Base-by-base conservation (phyloP, 1,140 invertebrate genomes). In the Hydropsyche tenuis region DNA sequence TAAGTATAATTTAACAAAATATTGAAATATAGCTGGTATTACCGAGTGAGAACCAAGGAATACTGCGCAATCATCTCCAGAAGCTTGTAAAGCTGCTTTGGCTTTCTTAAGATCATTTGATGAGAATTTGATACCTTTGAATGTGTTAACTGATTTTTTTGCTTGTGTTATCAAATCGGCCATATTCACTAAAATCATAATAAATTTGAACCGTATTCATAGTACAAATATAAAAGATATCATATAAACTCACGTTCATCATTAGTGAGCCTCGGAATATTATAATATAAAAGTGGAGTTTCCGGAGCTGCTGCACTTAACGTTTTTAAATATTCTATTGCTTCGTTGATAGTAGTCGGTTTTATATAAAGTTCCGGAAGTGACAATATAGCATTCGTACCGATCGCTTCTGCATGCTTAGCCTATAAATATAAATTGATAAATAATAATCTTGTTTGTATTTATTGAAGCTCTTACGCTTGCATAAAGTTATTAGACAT, bases 211-310 rank as follows among this genome's bases (percentile, higher is more conserved):
- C n/a, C n/a, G n/a, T n/a, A n/a, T n/a, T n/a, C n/a, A n/a, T n/a
- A n/a, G n/a, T n/a, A n/a, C n/a, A n/a, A n/a, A n/a, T n/a, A n/a
- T n/a, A n/a, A n/a, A n/a, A n/a, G n/a, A n/a, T n/a, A n/a, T n/a
- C n/a, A n/a, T 2, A 22, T 48, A 5, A n/a, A 75, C 86, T 88
- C 83, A 94, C 93, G 85, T 72, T 90, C 86, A 20, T 94, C 89
- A 70, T 87, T 87, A 7, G 89, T 90, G 78, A 89, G 88, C 25
- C 84, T 84, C 1, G 93, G 93, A 78, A 93, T 90, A 76, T 95
- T 92, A 79, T 96, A 95, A 79, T 94, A 94, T 9, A 94, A 85
- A 12, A 96, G 86, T 0, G 94, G 94, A 1, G 90, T 89, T n/a
- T 90, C 90, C 0, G 92, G 90, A 0, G 93, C 94, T 11, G 90